Percentiles rank a stretch among this genome's conserved stretches.
phyloP scores from a whole-genome alignment of 1,140 invertebrate genomes.

The Coenobita brevimanus region DNA sequence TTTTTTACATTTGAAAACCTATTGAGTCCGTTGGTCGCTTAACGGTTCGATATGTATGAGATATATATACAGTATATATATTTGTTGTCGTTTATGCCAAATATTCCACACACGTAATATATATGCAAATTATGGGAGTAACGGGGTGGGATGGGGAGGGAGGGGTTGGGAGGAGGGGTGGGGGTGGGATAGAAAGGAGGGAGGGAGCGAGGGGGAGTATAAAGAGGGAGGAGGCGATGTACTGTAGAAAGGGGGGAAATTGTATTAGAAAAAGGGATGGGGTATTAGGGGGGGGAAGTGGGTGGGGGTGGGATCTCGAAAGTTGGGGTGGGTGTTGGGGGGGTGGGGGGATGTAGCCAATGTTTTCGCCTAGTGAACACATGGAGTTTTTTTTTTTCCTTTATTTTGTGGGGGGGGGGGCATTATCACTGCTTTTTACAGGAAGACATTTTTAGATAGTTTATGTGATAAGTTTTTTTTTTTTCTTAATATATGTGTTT shows the following conservation, averaged over 20 bases:
- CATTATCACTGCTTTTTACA: too few relatives aligned
- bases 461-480: too few relatives aligned
- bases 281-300: background rate
- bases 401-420: too few relatives aligned
- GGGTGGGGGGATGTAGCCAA: too few relatives aligned
- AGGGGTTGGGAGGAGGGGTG: background rate
- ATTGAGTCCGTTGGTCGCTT: too few relatives aligned
- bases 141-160: background rate
- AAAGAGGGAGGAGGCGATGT: background rate
- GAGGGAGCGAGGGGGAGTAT: background rate
- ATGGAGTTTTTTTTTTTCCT: too few relatives aligned
- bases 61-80: background rate
- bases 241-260: background rate
- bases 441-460: too few relatives aligned
- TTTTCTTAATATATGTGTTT: too few relatives aligned
- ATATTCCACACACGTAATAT: background rate
- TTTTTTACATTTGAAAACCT: too few relatives aligned
- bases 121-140: background rate
- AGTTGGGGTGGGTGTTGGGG: too few relatives aligned
- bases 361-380: too few relatives aligned
- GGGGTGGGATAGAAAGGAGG: background rate
- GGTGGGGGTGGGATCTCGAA: background rate
- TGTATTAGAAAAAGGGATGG: background rate
- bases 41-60: too few relatives aligned
- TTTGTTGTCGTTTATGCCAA: slow-evolving; percentile 2